Evolutionary conservation across 2,888 invertebrate species (phyloP).

Genomic region (Habroteleia sp.): DNA sequence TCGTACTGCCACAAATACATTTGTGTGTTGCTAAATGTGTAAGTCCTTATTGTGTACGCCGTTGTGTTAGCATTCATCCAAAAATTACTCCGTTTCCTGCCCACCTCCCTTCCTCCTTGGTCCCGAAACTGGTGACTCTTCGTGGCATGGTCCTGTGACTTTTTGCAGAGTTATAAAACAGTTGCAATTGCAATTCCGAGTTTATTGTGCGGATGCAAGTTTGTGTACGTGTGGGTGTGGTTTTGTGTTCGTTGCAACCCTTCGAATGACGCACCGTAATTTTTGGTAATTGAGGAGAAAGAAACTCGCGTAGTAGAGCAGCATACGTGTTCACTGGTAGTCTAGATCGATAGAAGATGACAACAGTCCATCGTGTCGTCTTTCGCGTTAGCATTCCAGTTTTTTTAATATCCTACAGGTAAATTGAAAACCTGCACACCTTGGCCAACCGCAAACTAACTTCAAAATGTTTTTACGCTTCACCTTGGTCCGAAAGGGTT

Average conservation of each 20-base stretch:
- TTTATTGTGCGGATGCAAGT: slow-evolving; percentile 1
- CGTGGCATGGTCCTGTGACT: slow-evolving; percentile 7
- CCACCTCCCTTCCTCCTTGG: background rate
- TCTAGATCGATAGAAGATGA: too few relatives aligned
- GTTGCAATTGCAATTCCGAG: slow-evolving; percentile 8
- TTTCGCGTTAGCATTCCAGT: too few relatives aligned
- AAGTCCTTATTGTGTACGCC: slow-evolving; percentile 35
- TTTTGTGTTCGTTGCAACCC: slow-evolving; percentile 7
- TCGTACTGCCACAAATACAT: slow-evolving; percentile 23
- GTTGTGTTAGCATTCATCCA: slow-evolving; percentile 42
- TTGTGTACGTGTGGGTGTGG: slow-evolving; percentile 1
- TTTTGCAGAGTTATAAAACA: slow-evolving; percentile 4
- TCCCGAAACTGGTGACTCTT: slow-evolving; percentile 27
- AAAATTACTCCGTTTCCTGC: slow-evolving; percentile 20
- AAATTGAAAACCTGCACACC: too few relatives aligned
- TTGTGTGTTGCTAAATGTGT: slow-evolving; percentile 34
- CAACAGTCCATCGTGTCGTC: too few relatives aligned
- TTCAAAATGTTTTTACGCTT: too few relatives aligned
- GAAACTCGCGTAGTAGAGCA: too few relatives aligned
- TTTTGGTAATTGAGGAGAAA: slow-evolving; percentile 6
- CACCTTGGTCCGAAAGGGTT: too few relatives aligned
- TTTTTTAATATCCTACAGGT: too few relatives aligned
- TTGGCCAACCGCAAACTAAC: too few relatives aligned
- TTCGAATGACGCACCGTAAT: slow-evolving; percentile 8
- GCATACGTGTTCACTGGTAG: too few relatives aligned